phyloP scores from a whole-genome alignment of 2,888 invertebrate genomes.

The Drosophila ustulata region DNA sequence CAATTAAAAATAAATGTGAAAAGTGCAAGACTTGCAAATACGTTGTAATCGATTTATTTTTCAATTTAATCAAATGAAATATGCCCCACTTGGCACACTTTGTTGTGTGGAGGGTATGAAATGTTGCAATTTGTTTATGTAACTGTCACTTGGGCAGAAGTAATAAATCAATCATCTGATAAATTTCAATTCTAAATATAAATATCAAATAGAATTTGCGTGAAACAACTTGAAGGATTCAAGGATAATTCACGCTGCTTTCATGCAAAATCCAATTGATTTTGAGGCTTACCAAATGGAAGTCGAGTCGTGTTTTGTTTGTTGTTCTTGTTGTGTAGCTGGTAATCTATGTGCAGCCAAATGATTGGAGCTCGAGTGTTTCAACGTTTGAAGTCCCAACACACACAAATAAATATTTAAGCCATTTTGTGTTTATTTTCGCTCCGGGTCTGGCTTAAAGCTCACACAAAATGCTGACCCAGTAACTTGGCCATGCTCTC shows the following conservation, averaged over 20 bases:
- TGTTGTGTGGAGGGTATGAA: not conserved
- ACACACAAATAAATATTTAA: slow-evolving; percentile 51
- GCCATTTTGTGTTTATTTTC: slow-evolving; percentile 43
- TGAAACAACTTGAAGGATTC: slow-evolving; percentile 13
- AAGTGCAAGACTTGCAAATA: not conserved
- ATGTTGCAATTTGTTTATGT: slow-evolving; percentile 14
- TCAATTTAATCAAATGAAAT: not conserved
- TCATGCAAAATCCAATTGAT: slow-evolving; percentile 42
- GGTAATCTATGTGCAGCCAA: slow-evolving; percentile 31
- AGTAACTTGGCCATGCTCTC: slow-evolving; percentile 44
- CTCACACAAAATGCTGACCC: slow-evolving; percentile 60
- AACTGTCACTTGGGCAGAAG: slow-evolving; percentile 13
- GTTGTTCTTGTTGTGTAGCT: slow-evolving; percentile 1
- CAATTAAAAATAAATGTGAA: not conserved
- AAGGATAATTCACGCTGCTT: slow-evolving; percentile 29
- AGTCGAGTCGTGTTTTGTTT: slow-evolving; percentile 1
- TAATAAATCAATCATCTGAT: slow-evolving; percentile 23
- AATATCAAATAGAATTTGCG: slow-evolving; percentile 11
- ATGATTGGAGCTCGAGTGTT: slow-evolving; percentile 20
- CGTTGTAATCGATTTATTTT: not conserved
- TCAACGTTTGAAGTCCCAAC: slow-evolving; percentile 44
- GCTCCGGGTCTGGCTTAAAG: slow-evolving; percentile 55
- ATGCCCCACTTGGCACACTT: not conserved
- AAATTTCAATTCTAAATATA: slow-evolving; percentile 40
- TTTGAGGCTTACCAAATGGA: slow-evolving; percentile 29